Percentiles rank a stretch among this genome's conserved stretches.
phyloP scores from a whole-genome alignment of 2,888 invertebrate genomes.

The Hypselothyrea guttata region DNA sequence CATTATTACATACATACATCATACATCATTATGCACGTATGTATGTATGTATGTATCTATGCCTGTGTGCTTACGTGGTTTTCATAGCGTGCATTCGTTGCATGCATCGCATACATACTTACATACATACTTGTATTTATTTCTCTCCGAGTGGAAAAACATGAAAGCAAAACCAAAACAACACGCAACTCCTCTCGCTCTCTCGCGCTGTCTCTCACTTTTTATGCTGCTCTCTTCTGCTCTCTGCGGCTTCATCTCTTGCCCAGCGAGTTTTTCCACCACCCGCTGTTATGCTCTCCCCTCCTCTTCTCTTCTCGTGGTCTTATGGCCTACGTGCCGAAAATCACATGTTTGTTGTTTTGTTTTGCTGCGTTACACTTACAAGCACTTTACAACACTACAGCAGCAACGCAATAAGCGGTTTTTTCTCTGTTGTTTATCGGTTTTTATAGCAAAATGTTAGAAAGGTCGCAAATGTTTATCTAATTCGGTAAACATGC shows the following conservation, averaged over 20 bases:
- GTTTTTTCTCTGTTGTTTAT: no score
- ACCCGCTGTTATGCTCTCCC: slow-evolving; percentile 31
- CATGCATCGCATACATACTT: no score
- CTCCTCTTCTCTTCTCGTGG: slow-evolving; percentile 23
- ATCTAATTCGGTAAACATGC: background rate
- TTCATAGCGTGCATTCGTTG: slow-evolving; percentile 1
- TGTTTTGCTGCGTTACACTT: slow-evolving; percentile 39
- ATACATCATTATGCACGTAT: no score
- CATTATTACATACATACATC: no score
- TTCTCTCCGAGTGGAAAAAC: background rate
- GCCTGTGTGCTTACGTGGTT: slow-evolving; percentile 22
- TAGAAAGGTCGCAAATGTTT: background rate
- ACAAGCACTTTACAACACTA: slow-evolving; percentile 29
- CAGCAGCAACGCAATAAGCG: no score
- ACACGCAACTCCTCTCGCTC: slow-evolving; percentile 35
- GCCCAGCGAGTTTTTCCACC: slow-evolving; percentile 53
- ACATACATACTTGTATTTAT: background rate
- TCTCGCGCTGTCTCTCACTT: slow-evolving; percentile 10
- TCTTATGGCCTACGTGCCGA: slow-evolving; percentile 68
- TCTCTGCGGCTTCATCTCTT: slow-evolving; percentile 4
- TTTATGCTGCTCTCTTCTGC: background rate
- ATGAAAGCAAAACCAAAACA: slow-evolving; percentile 6
- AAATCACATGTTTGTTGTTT: slow-evolving; percentile 69
- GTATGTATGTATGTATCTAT: no score
- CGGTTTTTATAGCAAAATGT: slow-evolving; percentile 12